Evolutionary conservation across 35 echinoderm and acorn worm species (phyloP), one percentile per base, ranked within the genome.

Genomic region (Hemicentrotus pulcherrimus): DNA sequence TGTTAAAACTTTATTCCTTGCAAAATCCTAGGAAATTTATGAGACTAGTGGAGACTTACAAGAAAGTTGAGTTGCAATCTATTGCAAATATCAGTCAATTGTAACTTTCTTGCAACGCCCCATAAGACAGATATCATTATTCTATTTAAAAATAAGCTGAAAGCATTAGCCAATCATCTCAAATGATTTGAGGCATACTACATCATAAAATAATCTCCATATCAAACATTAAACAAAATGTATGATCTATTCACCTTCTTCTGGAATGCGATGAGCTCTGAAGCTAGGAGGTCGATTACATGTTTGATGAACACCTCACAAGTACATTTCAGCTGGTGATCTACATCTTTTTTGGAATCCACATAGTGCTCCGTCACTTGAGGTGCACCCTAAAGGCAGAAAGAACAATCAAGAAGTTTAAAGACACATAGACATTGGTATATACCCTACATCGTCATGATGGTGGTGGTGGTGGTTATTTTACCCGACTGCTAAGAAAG

Each of bases 281-380:
- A 86, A 28, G 96, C 95, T 32, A 99, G 94, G 31, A 91, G 86
- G 86, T 99, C 89, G 1, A 96, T 96, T 32, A 97, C 97, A 92
- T 96, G 95, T 78, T 95, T 97, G 88, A 99, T 99, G 88, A 98
- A 97, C 6, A 46, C 89, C 94, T 99, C 98, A 96, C 98, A 99
- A 10, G 98, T 98, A 31, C 95, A 97, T 88, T 97, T 99, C 86
- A 99, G 95, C 28, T 99, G 98, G 31, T 97, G 97, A 60, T 99
- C 98, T 15, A 99, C 98, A 61, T 99, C 98, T 87, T 97, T 98
- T 94, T 99, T 99, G 61, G 98, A 99, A 88, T 99, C 98, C 12
- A 97, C 89, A 78, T 98, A 99, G 94, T 96, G 96, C 52, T 99
- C 98, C 16, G 96, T 98, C 1, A 99, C 98, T 32, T 97, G 96